phyloP scores from a whole-genome alignment of 2,797 vertebrate species.

The Tarsius wallacei region DNA sequence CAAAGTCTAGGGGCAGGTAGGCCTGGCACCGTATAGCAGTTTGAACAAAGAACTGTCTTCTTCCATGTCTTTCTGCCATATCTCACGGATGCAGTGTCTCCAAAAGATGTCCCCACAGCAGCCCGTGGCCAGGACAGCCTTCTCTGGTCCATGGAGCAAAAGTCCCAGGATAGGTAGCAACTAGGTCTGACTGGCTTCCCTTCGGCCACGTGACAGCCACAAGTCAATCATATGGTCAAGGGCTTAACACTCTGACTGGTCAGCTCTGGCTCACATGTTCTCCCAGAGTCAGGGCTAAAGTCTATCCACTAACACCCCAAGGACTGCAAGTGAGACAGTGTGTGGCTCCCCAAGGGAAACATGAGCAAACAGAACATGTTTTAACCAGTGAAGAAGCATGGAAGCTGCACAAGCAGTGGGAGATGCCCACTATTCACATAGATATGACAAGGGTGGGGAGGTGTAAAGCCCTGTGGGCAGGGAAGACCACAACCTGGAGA shows the following conservation, averaged over 20 bases:
- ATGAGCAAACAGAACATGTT: background rate
- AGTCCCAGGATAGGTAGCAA: background rate
- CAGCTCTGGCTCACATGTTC: background rate
- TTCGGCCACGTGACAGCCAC: background rate
- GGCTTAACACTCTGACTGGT: background rate
- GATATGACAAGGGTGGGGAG: background rate
- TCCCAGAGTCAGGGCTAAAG: no score
- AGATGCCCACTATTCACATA: background rate
- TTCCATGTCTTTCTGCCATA: no score
- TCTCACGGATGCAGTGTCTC: background rate
- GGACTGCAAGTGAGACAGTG: background rate
- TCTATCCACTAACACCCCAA: background rate
- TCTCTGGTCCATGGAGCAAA: background rate
- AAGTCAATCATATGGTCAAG: background rate
- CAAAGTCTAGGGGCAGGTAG: background rate
- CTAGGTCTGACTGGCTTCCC: background rate
- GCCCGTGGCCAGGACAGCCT: background rate
- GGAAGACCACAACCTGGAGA: background rate
- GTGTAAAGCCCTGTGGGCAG: background rate
- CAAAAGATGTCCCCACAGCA: background rate
- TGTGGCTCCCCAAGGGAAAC: background rate
- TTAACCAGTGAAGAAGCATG: no score
- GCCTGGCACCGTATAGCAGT: no score
- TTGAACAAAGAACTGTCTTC: background rate
- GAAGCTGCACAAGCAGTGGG: background rate